These are phyloP conservation scores for Anas platyrhynchos DNA, from an alignment of 2,113 vertebrate genomes.

Conservation along the genomic window DNA sequence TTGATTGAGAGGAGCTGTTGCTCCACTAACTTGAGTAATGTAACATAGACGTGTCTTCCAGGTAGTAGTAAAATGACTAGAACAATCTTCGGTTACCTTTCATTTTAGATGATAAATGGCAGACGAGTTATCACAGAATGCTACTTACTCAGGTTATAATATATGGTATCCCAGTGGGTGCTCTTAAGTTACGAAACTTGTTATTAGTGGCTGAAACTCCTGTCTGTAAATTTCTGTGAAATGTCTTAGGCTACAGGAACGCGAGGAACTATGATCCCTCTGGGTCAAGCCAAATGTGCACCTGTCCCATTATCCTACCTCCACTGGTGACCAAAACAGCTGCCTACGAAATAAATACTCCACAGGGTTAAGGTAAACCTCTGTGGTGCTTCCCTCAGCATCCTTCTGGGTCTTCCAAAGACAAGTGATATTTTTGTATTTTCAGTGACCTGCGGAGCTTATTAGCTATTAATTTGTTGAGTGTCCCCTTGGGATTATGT, in stretches of 20 bases:
- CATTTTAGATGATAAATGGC: background rate
- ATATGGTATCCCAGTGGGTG: background rate
- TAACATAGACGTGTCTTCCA: background rate
- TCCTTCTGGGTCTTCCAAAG: background rate
- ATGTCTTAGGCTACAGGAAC: background rate
- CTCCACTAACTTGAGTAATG: background rate
- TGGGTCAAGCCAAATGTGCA: background rate
- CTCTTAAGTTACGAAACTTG: background rate
- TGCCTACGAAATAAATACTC: background rate
- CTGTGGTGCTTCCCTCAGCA: background rate
- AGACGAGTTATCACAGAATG: background rate
- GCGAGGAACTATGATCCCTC: background rate
- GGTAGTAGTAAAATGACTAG: background rate
- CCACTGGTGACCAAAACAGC: background rate
- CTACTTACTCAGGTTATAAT: fast-evolving
- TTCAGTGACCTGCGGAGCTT: background rate
- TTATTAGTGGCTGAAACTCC: background rate
- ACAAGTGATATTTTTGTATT: background rate
- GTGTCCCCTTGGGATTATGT: background rate
- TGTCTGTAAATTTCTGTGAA: background rate
- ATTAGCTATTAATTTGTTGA: background rate
- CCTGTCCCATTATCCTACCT: background rate
- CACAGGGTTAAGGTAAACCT: background rate
- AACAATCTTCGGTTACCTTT: background rate
- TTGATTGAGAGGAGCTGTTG: background rate